Evolutionary conservation across 2,888 invertebrate genomes (phyloP), one percentile per base, ranked within the genome.

Genomic region (Sclerodermus sp.): DNA sequence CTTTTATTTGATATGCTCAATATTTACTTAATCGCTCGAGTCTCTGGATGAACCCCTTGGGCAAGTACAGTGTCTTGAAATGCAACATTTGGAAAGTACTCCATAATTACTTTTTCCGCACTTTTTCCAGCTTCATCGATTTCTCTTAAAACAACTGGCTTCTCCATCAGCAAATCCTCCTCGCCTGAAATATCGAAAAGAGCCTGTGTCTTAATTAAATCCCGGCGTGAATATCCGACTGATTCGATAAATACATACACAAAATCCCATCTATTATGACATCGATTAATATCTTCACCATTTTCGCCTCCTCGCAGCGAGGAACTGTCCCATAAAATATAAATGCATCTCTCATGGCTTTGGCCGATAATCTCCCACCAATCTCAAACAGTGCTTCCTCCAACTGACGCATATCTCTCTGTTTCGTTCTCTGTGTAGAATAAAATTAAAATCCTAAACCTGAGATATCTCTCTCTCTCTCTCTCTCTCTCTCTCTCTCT

Each of bases 31-130:
- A 70, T 51, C 17, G 42, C 43, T 31, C 48, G 37, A 14, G 62
- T 65, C 14, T 57, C 47, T 2, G 70, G 65, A 48, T 67, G 68
- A 8, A 82, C 71, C 9, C 75, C 66, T 40, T 78, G 77, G 0
- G 67, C 78, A 10, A 83, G 67, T 9, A 78, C 69, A 1, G 82
- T 82, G 8, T 79, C 80, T 61, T 83, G 82, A 56, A 81, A 83
- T 1, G 83, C 83, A 1, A 80, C 72, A 52, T 74, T 74, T 14
- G 80, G 77, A n/a, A 83, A 67, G 62, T 81, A 82, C 55, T 83
- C 81, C 58, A 82, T 81, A 1, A 76, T 54, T 1, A 81, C 60
- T 23, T 61, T 57, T 58, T 75, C 77, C 2, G 77, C 73, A 47
- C 82, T 66, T 0, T 57, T 68, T 30, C 82, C 82, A 2, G 66